These are phyloP conservation scores for Aspidoscelis tigris DNA, from an alignment of 2,113 vertebrate genomes.

Conservation along the genomic window DNA sequence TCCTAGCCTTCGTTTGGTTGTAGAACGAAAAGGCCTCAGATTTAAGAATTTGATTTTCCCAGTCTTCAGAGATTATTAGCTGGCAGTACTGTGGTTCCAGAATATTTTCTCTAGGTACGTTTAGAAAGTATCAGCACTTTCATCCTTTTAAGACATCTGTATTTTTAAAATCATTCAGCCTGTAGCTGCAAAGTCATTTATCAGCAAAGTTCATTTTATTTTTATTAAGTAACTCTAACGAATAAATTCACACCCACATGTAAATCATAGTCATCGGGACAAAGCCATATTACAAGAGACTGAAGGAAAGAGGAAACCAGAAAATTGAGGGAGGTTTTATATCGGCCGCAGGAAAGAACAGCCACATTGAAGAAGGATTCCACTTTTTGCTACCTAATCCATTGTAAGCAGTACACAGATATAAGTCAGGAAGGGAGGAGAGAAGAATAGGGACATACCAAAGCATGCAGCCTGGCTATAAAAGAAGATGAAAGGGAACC, in stretches of 20 bases:
- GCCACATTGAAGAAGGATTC: not conserved
- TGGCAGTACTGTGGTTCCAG: not conserved
- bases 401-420: not conserved
- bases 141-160: not conserved
- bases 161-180: not conserved
- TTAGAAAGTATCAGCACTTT: not conserved
- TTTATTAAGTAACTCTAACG: not conserved
- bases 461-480: not conserved
- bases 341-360: not conserved
- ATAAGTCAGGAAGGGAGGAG: not conserved
- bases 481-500: not conserved
- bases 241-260: too few species aligned
- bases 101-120: not conserved
- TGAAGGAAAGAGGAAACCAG: not conserved
- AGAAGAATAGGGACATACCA: not conserved
- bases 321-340: not conserved
- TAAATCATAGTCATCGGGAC: too few species aligned
- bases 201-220: not conserved
- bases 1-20: too few species aligned
- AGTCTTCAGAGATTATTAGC: too few species aligned
- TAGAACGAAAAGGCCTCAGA: not conserved
- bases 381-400: not conserved
- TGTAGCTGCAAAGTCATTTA: too few species aligned
- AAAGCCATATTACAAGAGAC: too few species aligned
- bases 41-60: too few species aligned